Conservation (phyloP, 2,888 invertebrate genomes). For the Piscicola geometra region DNA sequence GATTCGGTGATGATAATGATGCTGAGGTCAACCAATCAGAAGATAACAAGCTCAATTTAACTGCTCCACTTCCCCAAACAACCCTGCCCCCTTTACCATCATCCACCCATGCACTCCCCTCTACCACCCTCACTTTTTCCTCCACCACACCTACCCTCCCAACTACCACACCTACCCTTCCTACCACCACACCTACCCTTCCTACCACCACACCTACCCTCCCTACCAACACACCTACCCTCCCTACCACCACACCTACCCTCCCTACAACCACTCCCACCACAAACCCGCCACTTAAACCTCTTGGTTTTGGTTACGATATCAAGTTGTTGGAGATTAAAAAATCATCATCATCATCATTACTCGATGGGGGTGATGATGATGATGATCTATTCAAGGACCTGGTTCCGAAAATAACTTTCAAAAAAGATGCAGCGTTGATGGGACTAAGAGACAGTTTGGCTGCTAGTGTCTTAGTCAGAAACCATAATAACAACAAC, state of each 20-base stretch:
- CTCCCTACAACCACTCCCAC: background rate
- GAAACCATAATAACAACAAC: no score
- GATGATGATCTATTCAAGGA: constrained; percentile 15
- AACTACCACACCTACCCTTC: background rate
- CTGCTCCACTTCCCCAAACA: background rate
- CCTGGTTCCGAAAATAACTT: background rate
- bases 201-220: background rate
- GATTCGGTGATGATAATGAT: background rate
- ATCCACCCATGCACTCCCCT: background rate
- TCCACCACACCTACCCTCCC: background rate
- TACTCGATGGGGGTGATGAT: background rate
- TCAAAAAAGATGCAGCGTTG: background rate
- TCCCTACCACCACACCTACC: background rate
- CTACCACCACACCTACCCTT: background rate
- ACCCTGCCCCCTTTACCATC: no score
- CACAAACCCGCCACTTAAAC: background rate
- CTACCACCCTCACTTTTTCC: background rate
- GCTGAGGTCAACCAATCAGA: background rate
- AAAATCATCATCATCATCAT: background rate
- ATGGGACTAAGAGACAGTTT: background rate
- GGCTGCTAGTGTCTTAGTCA: no score
- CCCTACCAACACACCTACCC: background rate
- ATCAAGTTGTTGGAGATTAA: constrained; percentile 21
- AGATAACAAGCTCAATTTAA: background rate
- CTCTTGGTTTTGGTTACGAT: constrained; percentile 23